These are phyloP conservation scores for Latrodectus elegans DNA, from an alignment of 2,888 invertebrate genomes.

Conservation along the genomic window DNA sequence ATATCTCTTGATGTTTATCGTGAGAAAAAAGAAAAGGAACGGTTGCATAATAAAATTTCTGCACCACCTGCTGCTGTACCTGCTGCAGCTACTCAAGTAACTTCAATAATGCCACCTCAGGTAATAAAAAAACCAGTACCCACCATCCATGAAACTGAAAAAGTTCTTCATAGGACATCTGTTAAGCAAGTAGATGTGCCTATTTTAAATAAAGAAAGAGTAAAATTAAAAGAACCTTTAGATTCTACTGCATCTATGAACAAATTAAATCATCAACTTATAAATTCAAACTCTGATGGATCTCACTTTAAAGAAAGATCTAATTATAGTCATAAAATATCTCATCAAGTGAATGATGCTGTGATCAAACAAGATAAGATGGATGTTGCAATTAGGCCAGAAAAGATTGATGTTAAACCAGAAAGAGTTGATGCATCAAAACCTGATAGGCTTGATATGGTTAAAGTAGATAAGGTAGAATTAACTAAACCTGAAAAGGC, in stretches of 20 bases:
- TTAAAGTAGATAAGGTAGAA: background rate
- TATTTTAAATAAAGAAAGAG: background rate
- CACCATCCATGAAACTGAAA: constrained; percentile 9
- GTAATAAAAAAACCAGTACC: constrained; percentile 1
- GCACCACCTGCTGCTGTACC: background rate
- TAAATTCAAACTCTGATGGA: background rate
- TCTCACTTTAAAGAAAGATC: constrained; percentile 3
- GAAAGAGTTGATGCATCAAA: background rate
- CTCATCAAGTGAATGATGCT: constrained; percentile 9
- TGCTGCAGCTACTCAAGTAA: background rate
- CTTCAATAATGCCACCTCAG: background rate
- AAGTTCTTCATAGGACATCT: background rate
- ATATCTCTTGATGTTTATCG: constrained; percentile 55
- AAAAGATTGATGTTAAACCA: background rate
- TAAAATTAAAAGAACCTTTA: background rate
- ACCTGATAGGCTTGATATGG: background rate
- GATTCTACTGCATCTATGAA: background rate
- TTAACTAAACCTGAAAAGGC: background rate
- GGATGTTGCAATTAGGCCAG: background rate
- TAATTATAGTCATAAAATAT: background rate
- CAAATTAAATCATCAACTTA: constrained; percentile 11
- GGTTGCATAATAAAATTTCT: constrained; percentile 15
- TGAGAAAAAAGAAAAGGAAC: constrained; percentile 55
- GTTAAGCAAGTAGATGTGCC: background rate
- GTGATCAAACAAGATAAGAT: constrained; percentile 17